Evolutionary conservation across 2,888 invertebrate genomes (phyloP).

Genomic region (Embidobia sp.): DNA sequence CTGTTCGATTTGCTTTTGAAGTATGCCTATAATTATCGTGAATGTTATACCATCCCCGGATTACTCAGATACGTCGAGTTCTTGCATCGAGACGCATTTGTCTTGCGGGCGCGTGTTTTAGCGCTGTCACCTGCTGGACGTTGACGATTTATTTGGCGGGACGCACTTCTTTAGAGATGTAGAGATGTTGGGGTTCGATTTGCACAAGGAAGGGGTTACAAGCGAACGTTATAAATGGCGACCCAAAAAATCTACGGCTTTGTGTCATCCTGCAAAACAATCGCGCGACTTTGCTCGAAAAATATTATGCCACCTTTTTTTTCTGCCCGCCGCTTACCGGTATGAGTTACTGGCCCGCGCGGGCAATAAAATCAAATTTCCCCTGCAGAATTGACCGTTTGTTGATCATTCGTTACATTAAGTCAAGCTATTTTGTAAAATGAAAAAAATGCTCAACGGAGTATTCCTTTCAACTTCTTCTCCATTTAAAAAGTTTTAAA

Average conservation of each 20-base stretch:
- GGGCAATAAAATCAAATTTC: slow-evolving; percentile 57
- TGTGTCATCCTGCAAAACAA: slow-evolving; percentile 59
- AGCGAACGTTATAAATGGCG: slow-evolving; percentile 64
- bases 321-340: slow-evolving; percentile 4
- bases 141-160: slow-evolving; percentile 67
- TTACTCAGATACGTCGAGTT: slow-evolving; percentile 66
- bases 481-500: no score
- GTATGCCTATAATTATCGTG: slow-evolving; percentile 62
- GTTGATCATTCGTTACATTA: no score
- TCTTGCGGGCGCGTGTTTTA: slow-evolving; percentile 67
- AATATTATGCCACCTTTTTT: slow-evolving; percentile 52
- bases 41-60: slow-evolving; percentile 61
- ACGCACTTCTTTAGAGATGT: slow-evolving; percentile 65
- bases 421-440: no score
- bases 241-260: slow-evolving; percentile 57
- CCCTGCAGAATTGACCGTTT: slow-evolving; percentile 37
- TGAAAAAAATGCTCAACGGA: no score
- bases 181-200: slow-evolving; percentile 66
- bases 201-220: slow-evolving; percentile 64
- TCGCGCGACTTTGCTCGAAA: slow-evolving; percentile 55
- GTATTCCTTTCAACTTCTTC: no score
- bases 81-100: slow-evolving; percentile 66
- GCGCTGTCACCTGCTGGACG: slow-evolving; percentile 67
- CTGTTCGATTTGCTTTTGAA: slow-evolving; percentile 52
- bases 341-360: slow-evolving; percentile 41